phyloP scores from a whole-genome alignment of 2,888 invertebrate genomes.

The Drosophila subsilvestris region DNA sequence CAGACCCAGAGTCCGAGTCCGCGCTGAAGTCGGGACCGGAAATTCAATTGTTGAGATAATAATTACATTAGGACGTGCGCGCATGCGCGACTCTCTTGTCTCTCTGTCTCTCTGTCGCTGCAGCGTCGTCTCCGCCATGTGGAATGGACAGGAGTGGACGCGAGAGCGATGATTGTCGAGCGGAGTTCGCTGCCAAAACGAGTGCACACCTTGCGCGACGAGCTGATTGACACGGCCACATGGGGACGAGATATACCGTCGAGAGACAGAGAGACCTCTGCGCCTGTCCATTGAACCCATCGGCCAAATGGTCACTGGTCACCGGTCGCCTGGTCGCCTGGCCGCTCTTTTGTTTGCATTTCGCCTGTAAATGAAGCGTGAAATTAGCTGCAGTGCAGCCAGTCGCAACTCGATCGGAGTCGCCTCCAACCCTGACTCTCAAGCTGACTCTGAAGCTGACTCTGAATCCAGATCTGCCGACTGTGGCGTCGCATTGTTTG shows the following conservation, averaged over 20 bases:
- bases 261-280: background rate
- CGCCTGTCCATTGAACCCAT: constrained; percentile 69
- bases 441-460: constrained; percentile 2
- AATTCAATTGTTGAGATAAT: constrained; percentile 83
- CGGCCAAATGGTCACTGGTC: constrained; percentile 54
- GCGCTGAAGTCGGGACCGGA: constrained; percentile 69
- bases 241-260: constrained; percentile 59
- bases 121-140: constrained; percentile 11
- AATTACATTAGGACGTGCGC: constrained; percentile 82
- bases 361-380: constrained; percentile 81
- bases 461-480: constrained; percentile 1
- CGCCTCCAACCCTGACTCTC: constrained; percentile 11
- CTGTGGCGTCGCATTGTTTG: constrained; percentile 74
- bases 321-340: constrained; percentile 36
- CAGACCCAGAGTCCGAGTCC: constrained; percentile 17
- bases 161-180: constrained; percentile 11
- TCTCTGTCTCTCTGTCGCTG: constrained; percentile 28
- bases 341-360: constrained; percentile 72
- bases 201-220: constrained; percentile 77
- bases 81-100: constrained; percentile 67
- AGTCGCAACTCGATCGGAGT: constrained; percentile 35
- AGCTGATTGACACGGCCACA: constrained; percentile 81
- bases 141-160: constrained; percentile 29
- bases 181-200: constrained; percentile 33
- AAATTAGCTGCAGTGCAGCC: constrained; percentile 80